Evolutionary conservation across 2,888 invertebrate genomes (phyloP), one percentile per base, ranked within the genome.

Genomic region (Junonia oenone): DNA sequence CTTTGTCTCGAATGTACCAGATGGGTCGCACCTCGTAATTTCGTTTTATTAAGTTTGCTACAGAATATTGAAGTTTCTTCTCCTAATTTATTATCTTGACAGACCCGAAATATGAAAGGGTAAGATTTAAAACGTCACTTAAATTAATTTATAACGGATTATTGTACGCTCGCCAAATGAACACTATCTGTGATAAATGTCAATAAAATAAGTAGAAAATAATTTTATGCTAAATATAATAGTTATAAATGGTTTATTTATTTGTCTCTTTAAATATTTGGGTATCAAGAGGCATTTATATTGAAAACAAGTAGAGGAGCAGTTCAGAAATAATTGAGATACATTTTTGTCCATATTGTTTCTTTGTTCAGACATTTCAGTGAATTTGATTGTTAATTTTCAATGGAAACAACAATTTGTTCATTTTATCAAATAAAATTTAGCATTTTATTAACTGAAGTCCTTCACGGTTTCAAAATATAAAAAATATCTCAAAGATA

Each of bases 11-110:
- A 72, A 64, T 72, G 75, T 71, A 73, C 76, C 86, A 86, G 84
- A 83, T 83, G 85, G 83, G 81, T 77, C 79, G 78, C 81, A 77
- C 80, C 72, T 80, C 76, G 71, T 74, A 81, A 86, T 84, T 83
- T 78, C 75, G 76, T 79, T 84, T 83, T 82, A 85, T 87, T 83
- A 84, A 83, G 76, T 83, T 80, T 77, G 73, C 75, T 74, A 70
- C 71, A 75, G 74, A 78, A 80, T 79, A 80, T 78, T 73, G 72
- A 81, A 84, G 78, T 84, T 85, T 78, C 77, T 78, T 78, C 59
- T 57, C 54, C 56, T 62, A 65, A 63, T 62, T 65, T 63, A 60
- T 62, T 65, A 70, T 71, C 67, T 70, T 69, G 71, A 66, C 66
- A 63, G 71, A 67, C 63, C 61, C 43, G 46, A 54, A 58, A 61